Percentiles rank a stretch among this genome's conserved stretches.
phyloP scores from a whole-genome alignment of 2,113 vertebrate genomes.

The Vireo altiloquus region DNA sequence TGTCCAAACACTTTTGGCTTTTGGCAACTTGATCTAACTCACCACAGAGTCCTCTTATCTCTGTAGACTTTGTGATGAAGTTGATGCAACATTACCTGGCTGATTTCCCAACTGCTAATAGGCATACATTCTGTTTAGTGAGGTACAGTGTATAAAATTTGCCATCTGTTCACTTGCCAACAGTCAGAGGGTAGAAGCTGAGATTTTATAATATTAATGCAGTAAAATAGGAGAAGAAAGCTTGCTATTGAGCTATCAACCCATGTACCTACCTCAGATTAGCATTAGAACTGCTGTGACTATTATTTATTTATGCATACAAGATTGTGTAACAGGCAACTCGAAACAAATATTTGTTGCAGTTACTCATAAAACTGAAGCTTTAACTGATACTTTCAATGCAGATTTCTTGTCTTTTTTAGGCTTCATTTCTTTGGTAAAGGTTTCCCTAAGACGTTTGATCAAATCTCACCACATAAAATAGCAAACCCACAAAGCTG shows the following conservation, averaged over 20 bases:
- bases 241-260: not conserved
- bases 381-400: not conserved
- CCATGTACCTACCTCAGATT: not conserved
- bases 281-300: not conserved
- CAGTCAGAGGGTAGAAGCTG: not conserved
- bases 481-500: not conserved
- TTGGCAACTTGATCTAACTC: not conserved
- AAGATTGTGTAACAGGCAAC: not conserved
- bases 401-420: not conserved
- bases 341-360: not conserved
- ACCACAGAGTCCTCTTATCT: not conserved
- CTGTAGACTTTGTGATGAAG: not conserved
- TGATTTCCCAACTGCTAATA: constrained; percentile 17
- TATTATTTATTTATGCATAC: not conserved
- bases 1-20: not conserved
- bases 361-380: not conserved
- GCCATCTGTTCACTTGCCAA: constrained; percentile 39
- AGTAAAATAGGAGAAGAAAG: not conserved
- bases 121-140: not conserved
- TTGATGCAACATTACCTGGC: not conserved
- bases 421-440: not conserved
- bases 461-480: not conserved
- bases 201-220: not conserved
- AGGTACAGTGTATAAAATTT: constrained; percentile 17
- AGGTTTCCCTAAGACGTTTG: not conserved